These are phyloP conservation scores for Pogonocherus hispidulus DNA, from an alignment of 2,888 invertebrate genomes.

Conservation along the genomic window DNA sequence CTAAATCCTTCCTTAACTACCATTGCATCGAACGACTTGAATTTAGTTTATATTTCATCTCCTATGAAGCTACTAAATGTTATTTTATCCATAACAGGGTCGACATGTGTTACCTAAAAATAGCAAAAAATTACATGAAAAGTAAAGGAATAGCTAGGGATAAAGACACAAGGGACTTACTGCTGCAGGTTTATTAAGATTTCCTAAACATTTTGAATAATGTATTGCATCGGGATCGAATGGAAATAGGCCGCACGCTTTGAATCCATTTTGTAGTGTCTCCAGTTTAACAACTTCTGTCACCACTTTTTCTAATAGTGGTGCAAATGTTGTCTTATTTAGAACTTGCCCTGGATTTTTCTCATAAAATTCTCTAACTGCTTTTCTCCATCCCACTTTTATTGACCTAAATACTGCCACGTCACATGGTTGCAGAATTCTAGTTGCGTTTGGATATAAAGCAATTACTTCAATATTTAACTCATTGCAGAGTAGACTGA, in stretches of 20 bases:
- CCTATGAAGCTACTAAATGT: conserved; percentile 33
- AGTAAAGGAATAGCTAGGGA: too few species aligned
- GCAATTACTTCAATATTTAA: conserved; percentile 43
- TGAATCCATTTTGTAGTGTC: conserved; percentile 46
- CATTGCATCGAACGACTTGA: conserved; percentile 34
- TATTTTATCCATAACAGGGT: conserved; percentile 21
- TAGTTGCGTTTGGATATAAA: conserved; percentile 41
- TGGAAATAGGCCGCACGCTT: conserved; percentile 46
- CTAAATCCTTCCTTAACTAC: conserved; percentile 35
- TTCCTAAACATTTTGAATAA: conserved; percentile 38
- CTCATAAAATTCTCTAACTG: conserved; percentile 41
- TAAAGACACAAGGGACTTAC: too few species aligned
- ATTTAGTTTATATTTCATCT: conserved; percentile 32
- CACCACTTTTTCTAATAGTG: conserved; percentile 46
- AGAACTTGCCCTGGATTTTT: conserved; percentile 37
- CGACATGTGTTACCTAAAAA: conserved; percentile 25
- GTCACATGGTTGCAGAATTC: conserved; percentile 42
- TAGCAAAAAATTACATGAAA: conserved; percentile 31
- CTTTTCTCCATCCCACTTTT: conserved; percentile 34
- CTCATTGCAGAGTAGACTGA: conserved; percentile 38
- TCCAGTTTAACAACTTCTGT: conserved; percentile 39
- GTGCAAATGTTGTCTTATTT: conserved; percentile 44
- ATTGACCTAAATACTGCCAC: conserved; percentile 30
- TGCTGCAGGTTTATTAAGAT: background rate
- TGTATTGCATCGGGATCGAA: conserved; percentile 46